Evolutionary conservation across 2,888 invertebrate species (phyloP).

Genomic region (Stictocephala bisonia): DNA sequence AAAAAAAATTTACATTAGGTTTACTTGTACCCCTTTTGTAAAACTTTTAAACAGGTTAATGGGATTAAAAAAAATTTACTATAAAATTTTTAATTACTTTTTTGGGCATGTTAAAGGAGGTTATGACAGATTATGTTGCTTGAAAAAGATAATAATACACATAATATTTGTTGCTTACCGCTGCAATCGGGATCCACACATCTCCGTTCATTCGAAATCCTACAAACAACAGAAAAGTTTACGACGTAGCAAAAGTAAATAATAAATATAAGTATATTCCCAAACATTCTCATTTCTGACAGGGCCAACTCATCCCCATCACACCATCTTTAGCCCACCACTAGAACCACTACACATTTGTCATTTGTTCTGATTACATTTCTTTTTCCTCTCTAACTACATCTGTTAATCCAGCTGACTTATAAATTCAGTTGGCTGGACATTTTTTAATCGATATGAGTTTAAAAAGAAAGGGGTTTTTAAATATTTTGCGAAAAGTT

Average conservation of each 20-base stretch:
- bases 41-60: too few relatives aligned
- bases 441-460: background rate
- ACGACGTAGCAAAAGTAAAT: background rate
- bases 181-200: conserved; percentile 79
- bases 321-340: background rate
- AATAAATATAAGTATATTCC: background rate
- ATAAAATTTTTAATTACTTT: background rate
- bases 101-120: background rate
- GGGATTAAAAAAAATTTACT: background rate
- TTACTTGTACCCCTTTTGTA: too few relatives aligned
- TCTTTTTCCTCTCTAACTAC: too few relatives aligned
- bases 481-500: too few relatives aligned
- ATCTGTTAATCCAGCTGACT: too few relatives aligned
- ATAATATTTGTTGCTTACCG: conserved; percentile 67
- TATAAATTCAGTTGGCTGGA: background rate
- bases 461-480: too few relatives aligned
- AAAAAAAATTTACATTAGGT: too few relatives aligned
- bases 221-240: background rate
- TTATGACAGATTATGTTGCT: conserved; percentile 44
- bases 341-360: background rate
- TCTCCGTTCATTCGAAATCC: conserved; percentile 74
- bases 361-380: too few relatives aligned
- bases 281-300: conserved; percentile 38
- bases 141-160: conserved; percentile 63
- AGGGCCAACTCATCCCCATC: conserved; percentile 46